A percentile compares a stretch with the other conserved stretches of the same genome.
Evolutionary conservation across 2,113 vertebrate species (phyloP).

Genomic region (Cnemophilus loriae): DNA sequence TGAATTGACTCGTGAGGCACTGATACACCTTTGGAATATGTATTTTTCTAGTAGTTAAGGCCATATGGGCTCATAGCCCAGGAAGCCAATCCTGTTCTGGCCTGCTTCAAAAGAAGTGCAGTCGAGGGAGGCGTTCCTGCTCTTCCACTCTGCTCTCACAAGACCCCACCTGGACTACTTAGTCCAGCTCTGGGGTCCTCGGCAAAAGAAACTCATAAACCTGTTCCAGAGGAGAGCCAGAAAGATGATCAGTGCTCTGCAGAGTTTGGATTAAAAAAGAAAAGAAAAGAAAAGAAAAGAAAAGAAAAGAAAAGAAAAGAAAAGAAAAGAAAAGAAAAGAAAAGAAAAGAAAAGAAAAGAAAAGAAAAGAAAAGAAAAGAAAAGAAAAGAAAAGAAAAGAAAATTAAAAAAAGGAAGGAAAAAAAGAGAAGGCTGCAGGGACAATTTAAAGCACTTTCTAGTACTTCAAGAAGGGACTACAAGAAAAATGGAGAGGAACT

Average conservation of each 20-base stretch:
- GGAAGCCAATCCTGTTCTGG: neutral
- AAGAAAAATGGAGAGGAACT: neutral
- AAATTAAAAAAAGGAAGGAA: too few species aligned
- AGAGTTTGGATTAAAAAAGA: neutral
- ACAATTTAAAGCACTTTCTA: neutral
- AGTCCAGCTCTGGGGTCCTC: neutral
- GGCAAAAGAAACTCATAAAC: neutral
- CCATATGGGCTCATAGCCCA: neutral
- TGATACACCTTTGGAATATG: neutral
- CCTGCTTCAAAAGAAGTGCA: neutral
- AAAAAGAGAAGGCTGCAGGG: neutral
- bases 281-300: too few species aligned
- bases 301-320: too few species aligned
- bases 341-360: too few species aligned
- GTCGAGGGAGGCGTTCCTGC: accelerated
- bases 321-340: too few species aligned
- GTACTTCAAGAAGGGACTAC: neutral
- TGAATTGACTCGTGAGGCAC: neutral
- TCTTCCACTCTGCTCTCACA: accelerated
- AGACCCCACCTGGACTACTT: neutral
- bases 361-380: too few species aligned
- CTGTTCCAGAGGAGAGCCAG: neutral
- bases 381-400: too few species aligned
- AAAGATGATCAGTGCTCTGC: neutral
- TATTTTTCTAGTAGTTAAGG: neutral